Conservation (phyloP, 2,888 invertebrate genomes). For the Polydrusus tereticollis region DNA sequence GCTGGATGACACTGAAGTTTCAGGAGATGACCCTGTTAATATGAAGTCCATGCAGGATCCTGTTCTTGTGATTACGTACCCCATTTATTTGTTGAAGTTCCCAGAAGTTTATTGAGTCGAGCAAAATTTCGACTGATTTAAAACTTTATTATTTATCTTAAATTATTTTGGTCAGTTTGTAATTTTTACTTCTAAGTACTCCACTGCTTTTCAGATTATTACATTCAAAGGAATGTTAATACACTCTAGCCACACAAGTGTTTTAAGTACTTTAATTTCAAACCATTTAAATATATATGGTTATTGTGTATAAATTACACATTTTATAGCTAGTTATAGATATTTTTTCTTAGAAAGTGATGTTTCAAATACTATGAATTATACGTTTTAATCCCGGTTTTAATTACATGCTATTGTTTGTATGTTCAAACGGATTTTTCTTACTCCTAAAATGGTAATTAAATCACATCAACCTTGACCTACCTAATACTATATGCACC, state of each 20-base stretch:
- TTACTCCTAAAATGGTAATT: too few relatives aligned
- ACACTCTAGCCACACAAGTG: constrained; percentile 18
- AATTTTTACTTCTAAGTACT: not conserved
- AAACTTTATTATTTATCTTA: too few relatives aligned
- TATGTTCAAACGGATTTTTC: too few relatives aligned
- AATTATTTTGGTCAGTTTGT: too few relatives aligned
- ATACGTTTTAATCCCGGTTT: not conserved
- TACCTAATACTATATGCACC: not conserved
- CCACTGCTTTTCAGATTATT: constrained; percentile 1
- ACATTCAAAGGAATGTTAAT: constrained; percentile 20
- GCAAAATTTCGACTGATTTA: too few relatives aligned
- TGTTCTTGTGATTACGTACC: too few relatives aligned
- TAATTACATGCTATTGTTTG: too few relatives aligned
- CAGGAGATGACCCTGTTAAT: too few relatives aligned
- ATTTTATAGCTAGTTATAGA: not conserved
- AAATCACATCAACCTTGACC: not conserved
- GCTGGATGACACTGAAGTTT: too few relatives aligned
- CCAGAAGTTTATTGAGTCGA: too few relatives aligned
- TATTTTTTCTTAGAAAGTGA: not conserved
- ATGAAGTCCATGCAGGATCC: too few relatives aligned
- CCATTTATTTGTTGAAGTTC: too few relatives aligned
- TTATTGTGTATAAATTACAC: constrained; percentile 18
- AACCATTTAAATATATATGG: constrained; percentile 15
- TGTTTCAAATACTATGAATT: not conserved
- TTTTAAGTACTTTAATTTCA: constrained; percentile 18